Evolutionary conservation across 2,888 invertebrate species (phyloP), one percentile per base, ranked within the genome.

Genomic region (Papilio gigon): DNA sequence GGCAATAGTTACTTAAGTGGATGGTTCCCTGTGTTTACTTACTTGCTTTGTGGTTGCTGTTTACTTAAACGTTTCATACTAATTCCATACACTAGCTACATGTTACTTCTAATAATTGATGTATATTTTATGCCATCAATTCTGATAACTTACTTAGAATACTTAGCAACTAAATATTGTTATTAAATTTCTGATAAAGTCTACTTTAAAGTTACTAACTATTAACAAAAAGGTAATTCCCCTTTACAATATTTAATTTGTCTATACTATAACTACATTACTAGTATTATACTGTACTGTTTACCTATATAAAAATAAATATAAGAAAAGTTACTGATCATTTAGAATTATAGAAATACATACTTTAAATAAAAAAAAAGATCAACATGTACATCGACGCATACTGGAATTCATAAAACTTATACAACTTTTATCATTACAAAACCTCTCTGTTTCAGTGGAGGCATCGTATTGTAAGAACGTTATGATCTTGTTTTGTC

Each of bases 1-100:
- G 84, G 82, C 84, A 84, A 85, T 85, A 83, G 80, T 80, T 78
- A 75, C 79, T 76, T 73, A 80, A 80, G 79, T 79, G 77, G 78
- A 78, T 78, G 76, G 77, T 77, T 80, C 77, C 72, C 72, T 74
- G 59, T 80, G 80, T 83, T 83, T 79, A 77, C 77, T 79, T 76
- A 81, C 79, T 80, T 77, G 74, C 77, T 75, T 78, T 78, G 76
- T 72, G 71, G 74, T 71, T 71, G 68, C 70, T 76, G 73, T 75
- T 74, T 73, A 76, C 74, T 78, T 78, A 77, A 71, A 74, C 76
- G 76, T 78, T 78, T 72, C 69, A 72, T 79, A 56, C n/a, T 30
- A 78, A 80, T 79, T 78, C 71, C 71, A 73, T 75, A 71, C 68
- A 77, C 64, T 40, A 67, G 64, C 50, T 30, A 65, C 44, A 68